Conservation (phyloP, 2,113 vertebrate genomes). For the Engraulis encrasicolus region DNA sequence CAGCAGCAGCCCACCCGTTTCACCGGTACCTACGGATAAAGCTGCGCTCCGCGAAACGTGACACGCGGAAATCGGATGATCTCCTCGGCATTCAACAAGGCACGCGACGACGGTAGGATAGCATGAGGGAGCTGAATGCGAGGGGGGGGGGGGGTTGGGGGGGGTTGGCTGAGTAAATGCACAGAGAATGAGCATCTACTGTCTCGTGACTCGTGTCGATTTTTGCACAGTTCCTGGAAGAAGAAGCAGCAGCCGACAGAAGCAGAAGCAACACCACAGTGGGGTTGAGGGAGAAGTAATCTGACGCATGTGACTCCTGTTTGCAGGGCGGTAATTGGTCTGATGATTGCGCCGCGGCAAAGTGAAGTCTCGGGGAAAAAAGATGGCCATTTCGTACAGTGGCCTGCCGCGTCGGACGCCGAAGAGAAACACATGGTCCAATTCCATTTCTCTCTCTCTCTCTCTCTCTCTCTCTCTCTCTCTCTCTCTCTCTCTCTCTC, state of each 20-base stretch:
- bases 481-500: too few relatives aligned
- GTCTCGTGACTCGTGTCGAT: not conserved
- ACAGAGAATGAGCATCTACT: not conserved
- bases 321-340: constrained; percentile 5
- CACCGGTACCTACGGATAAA: not conserved
- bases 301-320: constrained; percentile 1
- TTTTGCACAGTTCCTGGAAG: not conserved
- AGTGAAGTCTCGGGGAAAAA: too few relatives aligned
- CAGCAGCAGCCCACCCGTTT: constrained; percentile 12
- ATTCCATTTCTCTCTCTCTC: not conserved
- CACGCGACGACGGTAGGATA: not conserved
- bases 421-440: not conserved
- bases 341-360: constrained; percentile 2
- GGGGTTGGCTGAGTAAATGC: not conserved
- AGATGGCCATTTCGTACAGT: constrained; percentile 9
- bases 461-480: too few relatives aligned
- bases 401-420: not conserved
- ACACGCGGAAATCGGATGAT: not conserved
- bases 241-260: not conserved
- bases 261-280: not conserved
- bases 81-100: not conserved
- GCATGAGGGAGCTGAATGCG: too few relatives aligned
- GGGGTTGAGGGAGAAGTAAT: not conserved
- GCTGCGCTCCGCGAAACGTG: not conserved
- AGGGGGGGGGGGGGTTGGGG: too few relatives aligned